Percentiles rank a stretch among this genome's conserved stretches.
These are phyloP conservation scores for Crocuta crocuta DNA, from an alignment of 2,113 vertebrate genomes.

Conservation along the genomic window DNA sequence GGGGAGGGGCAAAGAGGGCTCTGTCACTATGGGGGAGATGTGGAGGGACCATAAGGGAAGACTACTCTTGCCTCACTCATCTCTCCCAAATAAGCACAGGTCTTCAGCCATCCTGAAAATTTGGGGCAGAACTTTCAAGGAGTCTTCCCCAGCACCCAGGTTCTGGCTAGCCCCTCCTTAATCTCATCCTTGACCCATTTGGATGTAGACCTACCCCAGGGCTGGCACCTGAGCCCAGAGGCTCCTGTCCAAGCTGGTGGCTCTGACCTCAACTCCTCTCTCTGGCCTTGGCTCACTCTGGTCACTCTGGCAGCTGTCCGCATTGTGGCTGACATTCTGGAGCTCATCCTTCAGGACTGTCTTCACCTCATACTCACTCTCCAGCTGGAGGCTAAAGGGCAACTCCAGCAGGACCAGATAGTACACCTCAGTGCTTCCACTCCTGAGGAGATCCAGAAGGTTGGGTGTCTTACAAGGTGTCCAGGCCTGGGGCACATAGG, in stretches of 20 bases:
- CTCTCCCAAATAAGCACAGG: not conserved
- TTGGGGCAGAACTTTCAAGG: not conserved
- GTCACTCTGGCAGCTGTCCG: not conserved
- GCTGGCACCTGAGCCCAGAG: not conserved
- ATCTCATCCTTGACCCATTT: not conserved
- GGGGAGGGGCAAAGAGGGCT: not conserved
- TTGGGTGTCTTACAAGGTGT: not conserved
- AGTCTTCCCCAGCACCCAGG: not conserved
- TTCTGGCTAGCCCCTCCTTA: not conserved
- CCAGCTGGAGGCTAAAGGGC: not conserved
- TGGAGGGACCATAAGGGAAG: not conserved
- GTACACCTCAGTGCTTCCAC: constrained; percentile 69
- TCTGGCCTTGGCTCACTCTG: not conserved
- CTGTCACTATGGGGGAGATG: not conserved
- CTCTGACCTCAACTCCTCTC: not conserved
- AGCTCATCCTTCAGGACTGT: accelerated
- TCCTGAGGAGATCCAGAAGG: not conserved
- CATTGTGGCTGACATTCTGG: accelerated
- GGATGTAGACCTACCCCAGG: not conserved
- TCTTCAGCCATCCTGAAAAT: not conserved
- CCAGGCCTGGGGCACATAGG: not conserved
- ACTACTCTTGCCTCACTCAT: not conserved
- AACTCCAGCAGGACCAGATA: constrained; percentile 63
- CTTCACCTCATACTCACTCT: not conserved
- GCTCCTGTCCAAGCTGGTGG: not conserved